Conservation (phyloP, 2,113 vertebrate species). For the Chaenogobius annularis region DNA sequence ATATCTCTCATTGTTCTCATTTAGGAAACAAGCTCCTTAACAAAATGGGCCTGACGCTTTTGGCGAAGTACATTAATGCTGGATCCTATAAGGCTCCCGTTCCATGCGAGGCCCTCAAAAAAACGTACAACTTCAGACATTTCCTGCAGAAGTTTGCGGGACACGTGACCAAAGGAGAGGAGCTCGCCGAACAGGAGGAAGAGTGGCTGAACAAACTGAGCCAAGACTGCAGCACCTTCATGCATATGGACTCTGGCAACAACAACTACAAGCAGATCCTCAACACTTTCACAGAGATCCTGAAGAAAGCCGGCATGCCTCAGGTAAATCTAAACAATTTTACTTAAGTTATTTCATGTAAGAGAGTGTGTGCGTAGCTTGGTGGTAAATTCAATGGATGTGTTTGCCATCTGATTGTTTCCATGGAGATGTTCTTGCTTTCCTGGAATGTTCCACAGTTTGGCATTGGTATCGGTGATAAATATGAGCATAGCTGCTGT, state of each 20-base stretch:
- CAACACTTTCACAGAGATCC: constrained; percentile 74
- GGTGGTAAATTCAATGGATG: no score
- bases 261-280: constrained; percentile 75
- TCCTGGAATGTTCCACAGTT: constrained; percentile 12
- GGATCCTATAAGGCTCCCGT: constrained; percentile 58
- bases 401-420: no score
- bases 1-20: background rate
- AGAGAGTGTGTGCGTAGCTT: no score
- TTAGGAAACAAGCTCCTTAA: constrained; percentile 84
- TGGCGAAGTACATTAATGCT: constrained; percentile 49
- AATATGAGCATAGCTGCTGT: no score
- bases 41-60: constrained; percentile 83
- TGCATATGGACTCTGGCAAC: constrained; percentile 71
- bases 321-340: constrained; percentile 53
- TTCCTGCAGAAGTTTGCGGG: constrained; percentile 76
- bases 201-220: constrained; percentile 65
- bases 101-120: constrained; percentile 46
- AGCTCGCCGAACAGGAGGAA: constrained; percentile 53
- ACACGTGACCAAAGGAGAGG: constrained; percentile 68
- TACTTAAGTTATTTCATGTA: no score
- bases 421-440: no score
- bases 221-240: constrained; percentile 71
- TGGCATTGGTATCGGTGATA: no score
- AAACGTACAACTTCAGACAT: constrained; percentile 82
- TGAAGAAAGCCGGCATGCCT: constrained; percentile 75